A percentile compares a stretch with the other conserved stretches of the same genome.
Evolutionary conservation across 2,113 vertebrate genomes (phyloP).

Genomic region (Acanthisitta chloris): DNA sequence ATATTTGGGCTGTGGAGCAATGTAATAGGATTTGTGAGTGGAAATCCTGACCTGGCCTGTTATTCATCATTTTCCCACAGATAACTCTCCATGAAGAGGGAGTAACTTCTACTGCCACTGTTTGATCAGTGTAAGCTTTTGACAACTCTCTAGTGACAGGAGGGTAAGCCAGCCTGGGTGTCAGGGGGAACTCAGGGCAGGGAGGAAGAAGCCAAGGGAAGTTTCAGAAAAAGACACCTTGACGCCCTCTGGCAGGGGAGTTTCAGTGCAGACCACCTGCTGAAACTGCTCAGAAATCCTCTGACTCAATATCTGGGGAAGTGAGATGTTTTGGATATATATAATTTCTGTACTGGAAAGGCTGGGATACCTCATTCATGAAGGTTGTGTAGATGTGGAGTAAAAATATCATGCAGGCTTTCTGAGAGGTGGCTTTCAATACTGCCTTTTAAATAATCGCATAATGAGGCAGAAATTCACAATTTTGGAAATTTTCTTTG

Average conservation of each 20-base stretch:
- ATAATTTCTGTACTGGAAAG: rapidly evolving
- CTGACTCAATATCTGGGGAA: background rate
- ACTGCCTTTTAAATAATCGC: background rate
- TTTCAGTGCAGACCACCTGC: background rate
- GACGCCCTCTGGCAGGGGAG: background rate
- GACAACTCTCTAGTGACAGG: rapidly evolving
- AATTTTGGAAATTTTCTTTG: background rate
- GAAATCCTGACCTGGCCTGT: background rate
- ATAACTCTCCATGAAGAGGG: background rate
- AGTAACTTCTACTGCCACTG: background rate
- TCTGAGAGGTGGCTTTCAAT: background rate
- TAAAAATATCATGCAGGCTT: rapidly evolving
- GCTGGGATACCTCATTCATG: rapidly evolving
- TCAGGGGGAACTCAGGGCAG: background rate
- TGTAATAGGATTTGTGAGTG: background rate
- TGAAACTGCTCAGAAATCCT: background rate
- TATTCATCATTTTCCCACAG: background rate
- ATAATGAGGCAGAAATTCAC: background rate
- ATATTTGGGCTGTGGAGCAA: background rate
- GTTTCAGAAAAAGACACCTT: background rate
- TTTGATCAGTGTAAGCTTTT: background rate
- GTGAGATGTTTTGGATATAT: background rate
- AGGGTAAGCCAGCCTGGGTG: background rate
- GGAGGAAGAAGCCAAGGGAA: background rate
- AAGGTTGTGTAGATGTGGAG: background rate